Evolutionary conservation across 30 jellyfish, hydroid and myxozoan species (phyloP), one percentile per base, ranked within the genome.

Genomic region (Phacellophora camtschatica): DNA sequence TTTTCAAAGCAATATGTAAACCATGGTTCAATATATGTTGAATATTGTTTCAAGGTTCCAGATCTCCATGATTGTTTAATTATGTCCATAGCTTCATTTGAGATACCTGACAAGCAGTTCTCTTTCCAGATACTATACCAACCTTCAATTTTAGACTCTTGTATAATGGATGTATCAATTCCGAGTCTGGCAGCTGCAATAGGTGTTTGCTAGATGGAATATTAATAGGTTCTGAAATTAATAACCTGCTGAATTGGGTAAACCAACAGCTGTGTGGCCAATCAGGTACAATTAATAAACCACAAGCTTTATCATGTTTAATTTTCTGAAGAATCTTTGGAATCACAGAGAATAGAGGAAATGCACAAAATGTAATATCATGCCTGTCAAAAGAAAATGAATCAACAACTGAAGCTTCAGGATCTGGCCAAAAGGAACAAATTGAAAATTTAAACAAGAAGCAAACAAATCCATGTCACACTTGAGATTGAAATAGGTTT

Each of bases 211-310:
- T 37, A 41, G 81, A 34, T 18, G 91, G 74, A 16, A 64, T 12
- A 11, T 31, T 11, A 2, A 43, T 13, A 16, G 34, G 25, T 15
- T 49, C 54, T 11, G 66, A 46, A 4, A 79, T 32, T 28, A 23
- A 39, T 49, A 62, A 9, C 25, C 54, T 4, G n/a, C 1, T 39
- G 3, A 24, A 45, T 13, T 25, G 77, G n/a, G 91, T 39, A 23
- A 25, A 65, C 89, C 89, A 77, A 11, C 50, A 13, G 7, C 62
- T 30, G 46, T 54, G 2, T 11, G 89, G 82, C 87, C 89, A 31
- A 48, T 29, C 3, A 9, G 55, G 37, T 7, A 49, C 62, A 30
- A 53, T 20, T 2, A 72, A 28, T 30, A 37, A 42, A 11, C 55
- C 45, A 12, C 6, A 16, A 46, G 55, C 25, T 20, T 48, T 0